phyloP scores from a whole-genome alignment of 2,113 vertebrate species.

The Lepidothrix coronata region DNA sequence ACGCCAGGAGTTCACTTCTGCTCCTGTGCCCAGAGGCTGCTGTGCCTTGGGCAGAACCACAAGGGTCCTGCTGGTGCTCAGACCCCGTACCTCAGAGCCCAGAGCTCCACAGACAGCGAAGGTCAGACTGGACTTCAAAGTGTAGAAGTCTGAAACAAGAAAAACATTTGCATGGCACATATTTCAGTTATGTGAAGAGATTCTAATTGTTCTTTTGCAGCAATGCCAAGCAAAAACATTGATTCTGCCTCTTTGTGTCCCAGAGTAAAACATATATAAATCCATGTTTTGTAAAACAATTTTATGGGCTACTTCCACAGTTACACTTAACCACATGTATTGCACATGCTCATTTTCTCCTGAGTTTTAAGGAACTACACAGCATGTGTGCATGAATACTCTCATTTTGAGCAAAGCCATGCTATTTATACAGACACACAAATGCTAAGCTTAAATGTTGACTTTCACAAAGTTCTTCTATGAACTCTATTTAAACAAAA shows the following conservation, averaged over 20 bases:
- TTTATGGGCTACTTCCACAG: constrained; percentile 24
- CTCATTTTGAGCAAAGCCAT: background rate
- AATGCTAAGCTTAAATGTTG: background rate
- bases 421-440: background rate
- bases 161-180: background rate
- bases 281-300: background rate
- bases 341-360: constrained; percentile 20
- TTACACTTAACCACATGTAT: background rate
- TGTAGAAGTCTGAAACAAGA: background rate
- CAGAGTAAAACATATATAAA: constrained; percentile 2
- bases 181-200: background rate
- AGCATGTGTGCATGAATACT: background rate
- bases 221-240: background rate
- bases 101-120: background rate
- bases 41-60: background rate
- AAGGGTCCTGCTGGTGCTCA: background rate
- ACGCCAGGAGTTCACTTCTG: too few species aligned
- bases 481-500: background rate
- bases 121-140: too few species aligned
- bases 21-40: background rate
- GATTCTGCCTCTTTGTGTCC: constrained; percentile 8
- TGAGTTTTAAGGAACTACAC: background rate
- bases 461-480: constrained; percentile 31
- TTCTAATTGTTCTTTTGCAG: background rate
- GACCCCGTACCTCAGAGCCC: rapidly evolving